phyloP scores from a whole-genome alignment of 2,888 invertebrate species.

The Mythimna ferrago region DNA sequence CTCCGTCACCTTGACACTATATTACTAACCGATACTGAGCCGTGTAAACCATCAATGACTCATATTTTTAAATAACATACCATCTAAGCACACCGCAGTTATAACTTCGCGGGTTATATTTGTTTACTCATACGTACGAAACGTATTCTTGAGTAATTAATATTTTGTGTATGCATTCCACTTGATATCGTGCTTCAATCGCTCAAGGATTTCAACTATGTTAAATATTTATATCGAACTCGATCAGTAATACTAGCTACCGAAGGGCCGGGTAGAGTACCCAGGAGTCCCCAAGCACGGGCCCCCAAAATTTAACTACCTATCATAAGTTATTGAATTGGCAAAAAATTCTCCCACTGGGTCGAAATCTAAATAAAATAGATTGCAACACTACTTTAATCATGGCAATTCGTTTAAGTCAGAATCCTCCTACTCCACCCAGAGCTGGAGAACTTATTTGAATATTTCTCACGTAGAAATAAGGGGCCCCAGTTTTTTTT shows the following conservation, averaged over 20 bases:
- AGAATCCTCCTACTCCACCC: no score
- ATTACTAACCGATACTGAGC: constrained; percentile 78
- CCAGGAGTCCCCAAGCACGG: no score
- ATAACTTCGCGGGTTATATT: constrained; percentile 57
- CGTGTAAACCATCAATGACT: constrained; percentile 74
- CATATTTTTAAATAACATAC: constrained; percentile 68
- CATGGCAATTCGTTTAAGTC: no score
- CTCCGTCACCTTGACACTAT: constrained; percentile 80
- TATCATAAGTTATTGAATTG: no score
- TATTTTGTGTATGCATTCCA: background rate
- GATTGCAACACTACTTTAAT: no score
- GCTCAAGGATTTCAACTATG: background rate
- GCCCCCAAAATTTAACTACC: no score
- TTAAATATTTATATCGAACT: background rate
- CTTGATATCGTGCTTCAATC: background rate
- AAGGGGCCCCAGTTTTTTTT: no score
- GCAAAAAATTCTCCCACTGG: no score
- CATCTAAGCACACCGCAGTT: constrained; percentile 33
- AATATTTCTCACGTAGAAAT: no score
- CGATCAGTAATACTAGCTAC: background rate
- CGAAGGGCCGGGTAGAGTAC: no score
- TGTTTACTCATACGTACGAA: constrained; percentile 60
- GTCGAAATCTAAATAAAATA: no score
- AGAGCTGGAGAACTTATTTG: no score
- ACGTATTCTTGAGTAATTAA: constrained; percentile 34